phyloP scores from a whole-genome alignment of 1,140 invertebrate genomes.

The Periplaneta americana region DNA sequence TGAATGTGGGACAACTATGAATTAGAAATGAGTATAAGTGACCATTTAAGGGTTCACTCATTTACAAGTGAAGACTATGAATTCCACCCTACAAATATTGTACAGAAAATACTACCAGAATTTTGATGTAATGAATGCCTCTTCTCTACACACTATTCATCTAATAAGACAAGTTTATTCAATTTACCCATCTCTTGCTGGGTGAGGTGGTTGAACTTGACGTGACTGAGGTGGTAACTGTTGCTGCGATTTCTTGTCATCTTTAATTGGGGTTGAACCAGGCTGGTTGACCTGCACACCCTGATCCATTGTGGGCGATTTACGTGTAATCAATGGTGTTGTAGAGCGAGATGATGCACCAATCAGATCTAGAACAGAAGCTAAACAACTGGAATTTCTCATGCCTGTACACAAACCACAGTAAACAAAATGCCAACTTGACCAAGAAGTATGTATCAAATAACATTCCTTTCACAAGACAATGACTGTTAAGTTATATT shows the following conservation, averaged over 20 bases:
- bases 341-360: slow-evolving; percentile 65
- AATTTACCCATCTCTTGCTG: slow-evolving; percentile 1
- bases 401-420: neutral
- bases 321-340: slow-evolving; percentile 52
- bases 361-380: slow-evolving; percentile 69
- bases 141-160: too few species aligned
- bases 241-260: slow-evolving; percentile 14
- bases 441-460: slow-evolving; percentile 1
- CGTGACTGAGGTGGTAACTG: slow-evolving; percentile 1
- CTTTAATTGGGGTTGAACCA: slow-evolving; percentile 24
- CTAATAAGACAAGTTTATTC: too few species aligned
- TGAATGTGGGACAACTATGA: too few species aligned
- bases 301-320: slow-evolving; percentile 79
- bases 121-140: too few species aligned
- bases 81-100: too few species aligned
- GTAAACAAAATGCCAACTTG: neutral
- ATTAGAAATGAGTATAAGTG: too few species aligned
- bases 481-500: too few species aligned
- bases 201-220: neutral
- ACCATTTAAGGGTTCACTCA: too few species aligned
- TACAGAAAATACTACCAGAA: too few species aligned
- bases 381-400: slow-evolving; percentile 29
- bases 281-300: slow-evolving; percentile 59
- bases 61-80: too few species aligned
- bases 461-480: neutral